A percentile compares a stretch with the other conserved stretches of the same genome.
Evolutionary conservation across 2,888 invertebrate species (phyloP).

Genomic region (Ophonus ardosiacus): DNA sequence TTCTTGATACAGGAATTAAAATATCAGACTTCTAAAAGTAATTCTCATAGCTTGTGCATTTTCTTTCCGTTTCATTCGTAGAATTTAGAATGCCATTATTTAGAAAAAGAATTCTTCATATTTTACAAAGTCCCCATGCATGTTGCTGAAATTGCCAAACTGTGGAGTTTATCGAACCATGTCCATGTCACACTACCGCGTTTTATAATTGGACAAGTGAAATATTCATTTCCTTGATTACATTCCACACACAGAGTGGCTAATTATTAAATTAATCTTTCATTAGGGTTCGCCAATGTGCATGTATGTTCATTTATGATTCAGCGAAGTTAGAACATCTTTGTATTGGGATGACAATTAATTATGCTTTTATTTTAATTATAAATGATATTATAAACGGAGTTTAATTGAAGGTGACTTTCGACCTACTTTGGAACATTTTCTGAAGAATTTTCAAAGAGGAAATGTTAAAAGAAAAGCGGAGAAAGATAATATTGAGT

Average conservation of each 20-base stretch:
- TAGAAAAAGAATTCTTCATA: slow-evolving; percentile 17
- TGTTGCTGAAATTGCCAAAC: neutral
- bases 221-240: slow-evolving; percentile 57
- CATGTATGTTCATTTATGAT: slow-evolving; percentile 3
- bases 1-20: too few relatives aligned
- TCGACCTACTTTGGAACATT: neutral
- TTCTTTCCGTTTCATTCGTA: neutral
- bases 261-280: slow-evolving; percentile 53
- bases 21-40: neutral
- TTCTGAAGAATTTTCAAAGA: neutral
- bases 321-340: slow-evolving; percentile 9
- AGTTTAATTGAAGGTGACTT: neutral
- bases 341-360: slow-evolving; percentile 5
- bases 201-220: slow-evolving; percentile 56
- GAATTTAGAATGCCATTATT: slow-evolving; percentile 4
- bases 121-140: neutral
- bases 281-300: slow-evolving; percentile 15
- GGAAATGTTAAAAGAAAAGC: neutral
- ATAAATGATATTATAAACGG: neutral
- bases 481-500: neutral
- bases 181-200: slow-evolving; percentile 8
- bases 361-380: slow-evolving; percentile 23
- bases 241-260: slow-evolving; percentile 39
- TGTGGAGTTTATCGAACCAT: slow-evolving; percentile 16
- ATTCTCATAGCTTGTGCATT: neutral